Base-by-base conservation (phyloP, 2,888 invertebrate species). In the Campopleginae sp. region DNA sequence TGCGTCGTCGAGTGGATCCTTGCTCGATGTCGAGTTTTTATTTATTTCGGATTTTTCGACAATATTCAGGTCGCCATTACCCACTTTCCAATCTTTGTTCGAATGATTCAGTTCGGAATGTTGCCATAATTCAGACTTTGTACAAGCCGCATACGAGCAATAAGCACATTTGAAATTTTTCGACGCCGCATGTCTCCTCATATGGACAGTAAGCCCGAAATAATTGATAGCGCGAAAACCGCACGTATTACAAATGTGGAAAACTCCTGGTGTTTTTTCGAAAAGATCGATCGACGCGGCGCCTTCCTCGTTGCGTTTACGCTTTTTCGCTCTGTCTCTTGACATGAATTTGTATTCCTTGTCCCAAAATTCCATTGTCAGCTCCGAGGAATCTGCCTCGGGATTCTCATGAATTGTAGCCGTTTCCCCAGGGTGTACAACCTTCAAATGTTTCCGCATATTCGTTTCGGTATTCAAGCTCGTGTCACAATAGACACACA, bases 401-500 rank as follows among this genome's bases (percentile, higher is more conserved):
- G 90, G 89, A 89, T 94, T 94, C 0, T 82, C 84, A 3, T 91
- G 44, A 0, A 92, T 86, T 4, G 88, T 89, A 12, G 91, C 91
- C 0, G 84, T 83, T 3, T 82, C 33, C 4, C 89, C 89, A 0
- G 89, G 88, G 80, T 94, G 93, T 10, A 90, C 90, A 0, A 90
- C 79, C 0, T 89, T 90, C 14, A 94, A 89, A 58, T 94, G 93
- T 51, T 91, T 90, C 5, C 89, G 81, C 88, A 93, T 90, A 19
- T 89, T 76, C 0, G 58, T 8, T 65, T 92, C 92, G 0, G 91
- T 90, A 33, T 92, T 92, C 0, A 91, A 88, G 42, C 92, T 93
- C 10, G 92, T 90, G 61, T 93, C 92, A 48, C 93, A 94, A 27
- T 93, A 91, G 0, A 91, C 89, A 58, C 93, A 94, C 4, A 92